A percentile compares a stretch with the other conserved stretches of the same genome.
Evolutionary conservation across 1,140 invertebrate species (phyloP).

Genomic region (Zaprionus vittiger): DNA sequence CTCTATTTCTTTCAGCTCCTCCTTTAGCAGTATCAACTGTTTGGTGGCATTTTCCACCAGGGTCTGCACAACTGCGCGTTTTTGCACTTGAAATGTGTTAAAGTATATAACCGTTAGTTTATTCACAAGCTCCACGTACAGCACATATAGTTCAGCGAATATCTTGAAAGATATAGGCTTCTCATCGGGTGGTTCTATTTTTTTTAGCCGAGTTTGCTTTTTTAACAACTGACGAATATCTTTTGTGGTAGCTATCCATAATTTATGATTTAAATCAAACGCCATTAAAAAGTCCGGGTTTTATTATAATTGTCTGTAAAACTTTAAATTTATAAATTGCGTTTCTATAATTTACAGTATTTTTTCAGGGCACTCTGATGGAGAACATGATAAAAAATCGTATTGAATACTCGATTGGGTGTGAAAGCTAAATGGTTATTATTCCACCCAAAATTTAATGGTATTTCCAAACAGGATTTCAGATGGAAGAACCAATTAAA

Average conservation of each 20-base stretch:
- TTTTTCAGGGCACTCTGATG: slow-evolving; percentile 6
- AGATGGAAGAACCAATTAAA: neutral
- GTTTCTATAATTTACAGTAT: slow-evolving; percentile 1
- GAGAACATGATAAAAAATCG: neutral
- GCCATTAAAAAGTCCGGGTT: slow-evolving; percentile 45
- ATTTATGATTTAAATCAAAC: slow-evolving; percentile 74
- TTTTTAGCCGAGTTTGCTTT: slow-evolving; percentile 64
- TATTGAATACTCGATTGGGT: neutral
- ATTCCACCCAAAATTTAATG: neutral
- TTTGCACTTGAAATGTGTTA: slow-evolving; percentile 88
- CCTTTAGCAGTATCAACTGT: slow-evolving; percentile 81
- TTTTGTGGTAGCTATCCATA: slow-evolving; percentile 60
- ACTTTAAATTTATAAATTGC: slow-evolving; percentile 3
- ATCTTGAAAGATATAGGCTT: slow-evolving; percentile 70
- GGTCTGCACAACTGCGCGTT: slow-evolving; percentile 85
- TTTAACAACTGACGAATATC: slow-evolving; percentile 67
- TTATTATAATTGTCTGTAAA: neutral
- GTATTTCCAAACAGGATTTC: too few relatives aligned
- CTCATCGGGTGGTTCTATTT: slow-evolving; percentile 49
- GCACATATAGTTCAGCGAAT: slow-evolving; percentile 72
- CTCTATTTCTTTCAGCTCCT: slow-evolving; percentile 84
- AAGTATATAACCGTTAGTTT: slow-evolving; percentile 85
- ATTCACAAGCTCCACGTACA: slow-evolving; percentile 72
- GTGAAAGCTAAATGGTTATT: neutral
- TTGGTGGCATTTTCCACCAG: slow-evolving; percentile 85